Evolutionary conservation across 2,113 vertebrate species (phyloP).

Genomic region (Falcunculus frontatus): DNA sequence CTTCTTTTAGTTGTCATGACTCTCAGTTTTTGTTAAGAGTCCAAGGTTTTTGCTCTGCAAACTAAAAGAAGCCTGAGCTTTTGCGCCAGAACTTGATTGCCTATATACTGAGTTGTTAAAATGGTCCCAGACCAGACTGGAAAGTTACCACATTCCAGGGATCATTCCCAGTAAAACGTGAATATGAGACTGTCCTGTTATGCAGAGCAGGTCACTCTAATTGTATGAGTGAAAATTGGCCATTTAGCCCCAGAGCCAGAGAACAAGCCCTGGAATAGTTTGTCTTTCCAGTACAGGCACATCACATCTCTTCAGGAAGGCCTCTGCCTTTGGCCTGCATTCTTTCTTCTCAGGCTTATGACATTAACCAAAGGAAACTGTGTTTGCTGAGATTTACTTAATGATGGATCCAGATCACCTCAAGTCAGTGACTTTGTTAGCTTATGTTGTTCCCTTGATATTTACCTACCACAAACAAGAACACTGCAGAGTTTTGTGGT

Average conservation of each 20-base stretch:
- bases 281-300: background rate
- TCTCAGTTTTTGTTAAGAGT: background rate
- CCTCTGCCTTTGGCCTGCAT: background rate
- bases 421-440: background rate
- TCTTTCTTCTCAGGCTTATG: background rate
- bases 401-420: background rate
- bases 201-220: background rate
- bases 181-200: background rate
- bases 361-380: background rate
- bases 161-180: background rate
- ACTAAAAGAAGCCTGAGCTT: background rate
- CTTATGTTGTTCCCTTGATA: background rate
- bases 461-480: background rate
- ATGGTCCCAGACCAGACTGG: background rate
- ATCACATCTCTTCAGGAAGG: background rate
- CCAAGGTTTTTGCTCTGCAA: background rate
- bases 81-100: background rate
- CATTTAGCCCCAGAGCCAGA: background rate
- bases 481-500: background rate
- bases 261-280: background rate
- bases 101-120: background rate
- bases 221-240: background rate
- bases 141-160: background rate
- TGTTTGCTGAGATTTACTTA: background rate
- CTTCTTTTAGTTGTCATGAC: background rate